These are phyloP conservation scores for Illadopsis cleaveri DNA, from an alignment of 2,113 vertebrate genomes.

Conservation along the genomic window DNA sequence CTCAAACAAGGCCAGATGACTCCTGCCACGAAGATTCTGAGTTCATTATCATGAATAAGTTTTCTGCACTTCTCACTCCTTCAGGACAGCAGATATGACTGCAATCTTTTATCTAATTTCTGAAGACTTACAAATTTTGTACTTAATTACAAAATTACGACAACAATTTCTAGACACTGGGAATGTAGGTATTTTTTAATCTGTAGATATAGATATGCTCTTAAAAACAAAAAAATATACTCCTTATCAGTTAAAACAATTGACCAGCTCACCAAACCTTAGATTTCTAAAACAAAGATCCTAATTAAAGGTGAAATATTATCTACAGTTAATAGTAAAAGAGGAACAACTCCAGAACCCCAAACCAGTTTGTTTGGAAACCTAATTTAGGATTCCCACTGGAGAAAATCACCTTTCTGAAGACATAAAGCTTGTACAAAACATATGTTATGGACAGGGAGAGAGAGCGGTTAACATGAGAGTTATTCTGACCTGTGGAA, in stretches of 20 bases:
- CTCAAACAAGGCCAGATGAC: not conserved
- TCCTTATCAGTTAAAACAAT: not conserved
- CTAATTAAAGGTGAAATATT: not conserved
- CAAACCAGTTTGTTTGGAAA: not conserved
- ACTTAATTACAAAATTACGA: not conserved
- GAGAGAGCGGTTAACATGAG: not conserved
- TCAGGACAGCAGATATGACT: not conserved
- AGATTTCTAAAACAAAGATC: not conserved
- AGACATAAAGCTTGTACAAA: not conserved
- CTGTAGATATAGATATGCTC: fast-evolving
- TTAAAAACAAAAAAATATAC: not conserved
- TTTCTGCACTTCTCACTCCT: not conserved
- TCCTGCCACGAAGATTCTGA: not conserved
- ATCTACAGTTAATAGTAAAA: not conserved
- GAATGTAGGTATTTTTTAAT: not conserved
- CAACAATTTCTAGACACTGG: not conserved
- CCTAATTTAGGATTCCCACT: not conserved
- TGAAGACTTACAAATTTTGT: not conserved
- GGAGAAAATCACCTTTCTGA: not conserved
- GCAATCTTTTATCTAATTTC: not conserved
- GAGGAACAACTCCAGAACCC: not conserved
- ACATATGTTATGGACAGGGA: not conserved
- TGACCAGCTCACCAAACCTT: not conserved
- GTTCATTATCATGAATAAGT: not conserved
- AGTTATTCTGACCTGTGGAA: not conserved